Evolutionary conservation across 2,113 vertebrate species (phyloP), one percentile per base, ranked within the genome.

Genomic region (Fulica atra): DNA sequence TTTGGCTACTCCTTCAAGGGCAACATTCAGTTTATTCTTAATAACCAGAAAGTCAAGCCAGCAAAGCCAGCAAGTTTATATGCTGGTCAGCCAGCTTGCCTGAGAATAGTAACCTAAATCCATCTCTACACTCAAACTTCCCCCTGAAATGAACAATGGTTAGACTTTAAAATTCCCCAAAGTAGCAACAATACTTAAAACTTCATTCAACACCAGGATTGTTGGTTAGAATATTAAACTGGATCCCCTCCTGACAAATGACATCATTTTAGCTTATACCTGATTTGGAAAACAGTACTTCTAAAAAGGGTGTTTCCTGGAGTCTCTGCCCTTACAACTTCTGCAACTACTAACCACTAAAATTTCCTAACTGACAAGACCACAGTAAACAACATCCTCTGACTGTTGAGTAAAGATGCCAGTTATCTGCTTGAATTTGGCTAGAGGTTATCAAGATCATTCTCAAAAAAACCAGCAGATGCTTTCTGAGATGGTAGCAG

Each of bases 371-470:
- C 78, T 9, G 61, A 68, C 31, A 26, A 50, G 44, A 44, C 31
- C 64, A 73, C 88, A 71, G 42, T 17, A 80, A 94, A 92, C 26
- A 92, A 72, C 31, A 82, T 18, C 38, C 40, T 73, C 44, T 42
- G 21, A 15, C 7, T 11, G 12, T 18, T 10, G 26, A 59, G 65
- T 26, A 31, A 85, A 89, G 25, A 79, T 83, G 81, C 4, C 38
- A 81, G 48, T 60, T 46, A 46, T 13, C 46, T 46, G 25, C 54
- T 81, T 64, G 76, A 29, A 20, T 64, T 13, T 31, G 35, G 71
- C 38, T 42, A 2, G 61, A 73, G 36, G 72, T 51, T 23, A 65
- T 16, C 42, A 42, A 77, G 51, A 57, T 57, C 59, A 54, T 26
- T 76, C n/a, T 54, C 36, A 86, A 86, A 51, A 88, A 88, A 66